Evolutionary conservation across 2,113 vertebrate species (phyloP).

Genomic region (Pipra filicauda): DNA sequence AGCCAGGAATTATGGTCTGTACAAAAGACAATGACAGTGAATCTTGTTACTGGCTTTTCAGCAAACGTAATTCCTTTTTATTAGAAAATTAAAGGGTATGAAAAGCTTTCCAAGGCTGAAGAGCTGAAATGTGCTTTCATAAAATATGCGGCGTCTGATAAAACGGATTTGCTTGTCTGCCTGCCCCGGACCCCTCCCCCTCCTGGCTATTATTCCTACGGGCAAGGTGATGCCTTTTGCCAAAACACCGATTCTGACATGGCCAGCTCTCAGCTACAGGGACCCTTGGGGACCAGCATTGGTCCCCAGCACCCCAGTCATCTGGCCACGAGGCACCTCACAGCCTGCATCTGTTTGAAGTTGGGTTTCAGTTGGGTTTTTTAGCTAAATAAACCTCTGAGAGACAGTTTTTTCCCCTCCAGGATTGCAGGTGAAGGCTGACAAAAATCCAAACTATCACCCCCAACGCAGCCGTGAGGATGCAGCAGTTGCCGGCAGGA

Average conservation of each 20-base stretch:
- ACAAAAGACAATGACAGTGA: slow-evolving; percentile 71
- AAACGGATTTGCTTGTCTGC: slow-evolving; percentile 68
- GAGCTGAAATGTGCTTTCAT: slow-evolving; percentile 77
- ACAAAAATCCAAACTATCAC: neutral
- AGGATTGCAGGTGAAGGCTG: neutral
- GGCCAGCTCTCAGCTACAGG: fast-evolving
- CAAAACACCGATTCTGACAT: neutral
- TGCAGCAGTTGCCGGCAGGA: neutral
- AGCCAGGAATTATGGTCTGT: slow-evolving; percentile 61
- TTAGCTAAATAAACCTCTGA: neutral
- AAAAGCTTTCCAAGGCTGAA: slow-evolving; percentile 76
- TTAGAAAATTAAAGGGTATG: slow-evolving; percentile 81
- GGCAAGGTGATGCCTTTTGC: slow-evolving; percentile 42
- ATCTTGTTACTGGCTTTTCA: slow-evolving; percentile 75
- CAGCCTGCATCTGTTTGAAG: neutral
- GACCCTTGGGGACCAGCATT: neutral
- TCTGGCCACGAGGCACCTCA: fast-evolving
- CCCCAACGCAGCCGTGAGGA: neutral
- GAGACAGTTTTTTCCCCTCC: neutral
- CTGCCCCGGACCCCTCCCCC: neutral
- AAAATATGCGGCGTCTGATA: slow-evolving; percentile 72
- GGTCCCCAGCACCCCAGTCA: fast-evolving
- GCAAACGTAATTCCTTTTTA: slow-evolving; percentile 79
- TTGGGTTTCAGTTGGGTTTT: neutral
- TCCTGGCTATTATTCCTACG: slow-evolving; percentile 18